Conservation (phyloP, 2,888 invertebrate genomes). For the Hyposoter dolosus region DNA sequence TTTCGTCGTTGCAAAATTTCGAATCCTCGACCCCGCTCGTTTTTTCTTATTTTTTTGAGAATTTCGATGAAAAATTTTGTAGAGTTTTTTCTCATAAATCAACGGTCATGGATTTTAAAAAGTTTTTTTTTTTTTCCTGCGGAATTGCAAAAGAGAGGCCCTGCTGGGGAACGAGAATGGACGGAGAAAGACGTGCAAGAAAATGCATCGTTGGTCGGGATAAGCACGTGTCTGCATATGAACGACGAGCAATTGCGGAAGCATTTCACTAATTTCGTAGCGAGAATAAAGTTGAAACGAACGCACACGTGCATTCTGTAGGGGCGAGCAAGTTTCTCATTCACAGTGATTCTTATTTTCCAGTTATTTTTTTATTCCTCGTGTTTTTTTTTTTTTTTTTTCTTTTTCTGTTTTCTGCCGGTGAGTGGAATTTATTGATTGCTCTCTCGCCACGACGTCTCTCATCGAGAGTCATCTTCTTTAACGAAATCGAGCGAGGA, state of each 20-base stretch:
- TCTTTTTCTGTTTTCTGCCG: too few relatives aligned
- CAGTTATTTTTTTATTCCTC: background rate
- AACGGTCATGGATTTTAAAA: too few relatives aligned
- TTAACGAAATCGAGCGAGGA: slow-evolving; percentile 36
- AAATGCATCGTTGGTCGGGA: background rate
- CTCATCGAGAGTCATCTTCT: slow-evolving; percentile 46
- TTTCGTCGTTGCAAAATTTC: too few relatives aligned
- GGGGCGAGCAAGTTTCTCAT: background rate
- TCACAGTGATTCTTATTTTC: background rate
- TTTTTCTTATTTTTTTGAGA: background rate
- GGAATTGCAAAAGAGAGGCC: background rate
- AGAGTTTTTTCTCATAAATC: too few relatives aligned
- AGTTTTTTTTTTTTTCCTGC: too few relatives aligned
- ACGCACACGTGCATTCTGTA: background rate
- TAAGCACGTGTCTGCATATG: background rate
- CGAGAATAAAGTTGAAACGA: slow-evolving; percentile 24
- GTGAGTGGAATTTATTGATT: slow-evolving; percentile 57
- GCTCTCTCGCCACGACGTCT: slow-evolving; percentile 53
- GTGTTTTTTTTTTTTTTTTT: background rate
- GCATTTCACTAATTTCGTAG: slow-evolving; percentile 52
- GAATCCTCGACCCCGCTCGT: too few relatives aligned
- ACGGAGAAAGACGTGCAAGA: background rate
- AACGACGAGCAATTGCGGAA: slow-evolving; percentile 36
- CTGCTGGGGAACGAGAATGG: background rate
- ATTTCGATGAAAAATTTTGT: too few relatives aligned